Percentiles rank a stretch among this genome's conserved stretches.
phyloP scores from a whole-genome alignment of 1,140 invertebrate genomes.

The fruit fly (Drosophila melanogaster) region DNA sequence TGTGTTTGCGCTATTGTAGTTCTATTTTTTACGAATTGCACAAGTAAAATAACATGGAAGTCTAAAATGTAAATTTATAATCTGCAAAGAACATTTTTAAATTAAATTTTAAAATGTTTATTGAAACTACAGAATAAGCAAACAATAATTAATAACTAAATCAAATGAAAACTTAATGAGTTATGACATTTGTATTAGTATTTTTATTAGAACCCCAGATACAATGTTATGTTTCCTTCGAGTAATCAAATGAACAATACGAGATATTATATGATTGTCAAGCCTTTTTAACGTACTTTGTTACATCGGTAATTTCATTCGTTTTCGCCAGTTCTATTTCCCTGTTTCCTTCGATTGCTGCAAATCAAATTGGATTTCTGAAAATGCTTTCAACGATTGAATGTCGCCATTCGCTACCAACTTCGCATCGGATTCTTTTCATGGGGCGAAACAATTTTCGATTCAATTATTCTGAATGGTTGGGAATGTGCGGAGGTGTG shows the following conservation, averaged over 20 bases:
- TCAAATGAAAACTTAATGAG: too few species aligned
- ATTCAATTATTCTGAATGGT: constrained; percentile 69
- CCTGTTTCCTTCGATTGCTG: not conserved
- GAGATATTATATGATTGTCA: too few species aligned
- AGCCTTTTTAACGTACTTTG: not conserved
- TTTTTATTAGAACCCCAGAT: too few species aligned
- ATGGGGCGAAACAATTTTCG: constrained; percentile 58
- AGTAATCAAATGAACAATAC: too few species aligned
- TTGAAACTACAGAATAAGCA: too few species aligned
- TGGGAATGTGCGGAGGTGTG: constrained; percentile 13
- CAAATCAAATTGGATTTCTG: constrained; percentile 42
- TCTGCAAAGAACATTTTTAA: too few species aligned
- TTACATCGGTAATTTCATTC: not conserved
- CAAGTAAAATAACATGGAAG: not conserved
- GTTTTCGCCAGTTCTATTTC: not conserved
- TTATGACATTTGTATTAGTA: too few species aligned
- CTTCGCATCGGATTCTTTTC: constrained; percentile 41
- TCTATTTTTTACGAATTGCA: constrained; percentile 7
- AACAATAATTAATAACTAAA: too few species aligned
- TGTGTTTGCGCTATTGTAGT: not conserved
- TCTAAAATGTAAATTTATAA: not conserved
- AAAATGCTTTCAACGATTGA: constrained; percentile 17
- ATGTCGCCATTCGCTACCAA: constrained; percentile 10
- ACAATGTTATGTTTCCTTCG: too few species aligned
- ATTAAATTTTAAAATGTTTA: too few species aligned